A percentile compares a stretch with the other conserved stretches of the same genome.
phyloP scores from a whole-genome alignment of 2,797 vertebrate species.

The Cynopterus sphinx region DNA sequence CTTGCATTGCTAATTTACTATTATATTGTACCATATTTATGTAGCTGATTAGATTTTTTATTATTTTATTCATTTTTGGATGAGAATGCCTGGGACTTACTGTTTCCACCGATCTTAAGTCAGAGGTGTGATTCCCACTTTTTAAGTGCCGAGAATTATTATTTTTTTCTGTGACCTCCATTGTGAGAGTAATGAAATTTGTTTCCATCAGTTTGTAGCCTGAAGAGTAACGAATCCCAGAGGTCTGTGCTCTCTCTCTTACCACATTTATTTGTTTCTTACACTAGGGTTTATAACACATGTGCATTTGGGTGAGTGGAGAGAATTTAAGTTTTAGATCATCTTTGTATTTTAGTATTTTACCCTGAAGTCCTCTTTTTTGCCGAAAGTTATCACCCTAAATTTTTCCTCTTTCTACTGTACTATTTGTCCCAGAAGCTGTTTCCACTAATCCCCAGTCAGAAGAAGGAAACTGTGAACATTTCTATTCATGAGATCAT shows the following conservation, averaged over 20 bases:
- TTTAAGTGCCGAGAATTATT: not conserved
- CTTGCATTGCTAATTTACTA: not conserved
- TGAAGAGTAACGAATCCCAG: not conserved
- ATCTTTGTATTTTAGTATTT: not conserved
- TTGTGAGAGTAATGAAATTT: not conserved
- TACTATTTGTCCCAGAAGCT: not conserved
- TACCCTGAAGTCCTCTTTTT: not conserved
- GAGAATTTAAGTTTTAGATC: not conserved
- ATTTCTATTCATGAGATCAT: not conserved
- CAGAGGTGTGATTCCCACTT: accelerated
- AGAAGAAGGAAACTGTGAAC: not conserved
- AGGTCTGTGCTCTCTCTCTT: not conserved
- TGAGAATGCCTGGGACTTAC: not conserved
- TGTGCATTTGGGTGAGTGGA: not conserved
- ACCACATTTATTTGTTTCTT: not conserved
- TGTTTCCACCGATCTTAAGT: not conserved
- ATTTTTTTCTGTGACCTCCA: not conserved
- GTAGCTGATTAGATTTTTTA: not conserved
- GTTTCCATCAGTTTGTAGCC: not conserved
- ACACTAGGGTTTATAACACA: accelerated
- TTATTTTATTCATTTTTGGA: not conserved
- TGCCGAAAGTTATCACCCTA: not conserved
- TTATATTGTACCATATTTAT: not conserved
- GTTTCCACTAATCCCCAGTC: not conserved
- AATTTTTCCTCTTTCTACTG: not conserved